Conservation (phyloP, 2,113 vertebrate species). For the Lycocorax pyrrhopterus region DNA sequence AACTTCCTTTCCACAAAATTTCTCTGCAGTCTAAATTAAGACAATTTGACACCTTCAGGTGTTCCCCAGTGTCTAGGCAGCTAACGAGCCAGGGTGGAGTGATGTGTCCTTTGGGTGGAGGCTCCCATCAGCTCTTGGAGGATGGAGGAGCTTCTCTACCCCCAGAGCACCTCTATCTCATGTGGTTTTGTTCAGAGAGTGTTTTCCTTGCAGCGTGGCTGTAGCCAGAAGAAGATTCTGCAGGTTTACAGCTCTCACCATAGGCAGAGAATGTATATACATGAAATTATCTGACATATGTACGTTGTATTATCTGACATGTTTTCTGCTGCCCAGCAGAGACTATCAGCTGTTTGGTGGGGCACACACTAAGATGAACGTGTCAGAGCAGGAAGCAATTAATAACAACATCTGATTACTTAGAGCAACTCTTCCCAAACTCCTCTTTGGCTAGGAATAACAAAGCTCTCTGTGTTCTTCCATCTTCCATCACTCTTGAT, state of each 20-base stretch:
- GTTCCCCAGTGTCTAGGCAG: not conserved
- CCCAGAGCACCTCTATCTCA: accelerated
- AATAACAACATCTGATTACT: not conserved
- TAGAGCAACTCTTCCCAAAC: not conserved
- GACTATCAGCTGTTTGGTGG: not conserved
- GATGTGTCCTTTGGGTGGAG: not conserved
- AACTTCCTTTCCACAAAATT: not conserved
- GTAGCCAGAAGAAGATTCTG: not conserved
- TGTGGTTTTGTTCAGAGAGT: not conserved
- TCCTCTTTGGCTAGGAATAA: not conserved
- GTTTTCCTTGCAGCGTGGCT: not conserved
- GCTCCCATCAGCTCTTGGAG: not conserved
- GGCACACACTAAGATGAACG: not conserved
- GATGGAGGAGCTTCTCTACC: not conserved
- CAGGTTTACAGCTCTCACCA: not conserved
- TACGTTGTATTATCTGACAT: not conserved
- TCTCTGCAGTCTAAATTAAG: not conserved
- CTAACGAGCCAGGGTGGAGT: not conserved
- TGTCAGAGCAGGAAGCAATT: not conserved
- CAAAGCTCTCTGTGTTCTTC: not conserved
- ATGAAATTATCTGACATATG: not conserved
- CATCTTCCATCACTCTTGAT: not conserved
- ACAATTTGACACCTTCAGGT: not conserved
- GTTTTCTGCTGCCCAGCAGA: not conserved
- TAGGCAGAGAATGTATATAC: not conserved